A percentile compares a stretch with the other conserved stretches of the same genome.
These are phyloP conservation scores for Agriopis marginaria DNA, from an alignment of 2,888 invertebrate species.

Conservation along the genomic window DNA sequence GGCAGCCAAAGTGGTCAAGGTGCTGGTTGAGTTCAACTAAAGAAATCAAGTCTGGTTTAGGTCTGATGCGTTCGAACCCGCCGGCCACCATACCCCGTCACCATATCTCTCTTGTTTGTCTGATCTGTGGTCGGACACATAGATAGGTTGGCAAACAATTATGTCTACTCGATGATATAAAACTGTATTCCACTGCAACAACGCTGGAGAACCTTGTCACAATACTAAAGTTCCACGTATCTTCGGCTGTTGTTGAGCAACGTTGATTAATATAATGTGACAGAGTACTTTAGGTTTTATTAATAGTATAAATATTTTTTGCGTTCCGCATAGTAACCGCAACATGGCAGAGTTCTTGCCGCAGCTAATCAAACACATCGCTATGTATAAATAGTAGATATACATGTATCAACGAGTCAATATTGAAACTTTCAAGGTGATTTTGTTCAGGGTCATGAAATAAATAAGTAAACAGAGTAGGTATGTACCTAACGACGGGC, in stretches of 20 bases:
- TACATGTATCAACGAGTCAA: constrained; percentile 1
- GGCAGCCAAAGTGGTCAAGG: too few species aligned
- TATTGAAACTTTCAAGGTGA: constrained; percentile 8
- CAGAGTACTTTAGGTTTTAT: neutral
- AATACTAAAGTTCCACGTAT: neutral
- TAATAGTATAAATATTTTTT: constrained; percentile 20
- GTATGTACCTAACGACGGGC: neutral
- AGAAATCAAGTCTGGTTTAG: too few species aligned
- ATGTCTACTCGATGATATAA: constrained; percentile 30
- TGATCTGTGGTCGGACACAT: too few species aligned
- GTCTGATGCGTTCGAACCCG: too few species aligned
- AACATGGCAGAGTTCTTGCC: constrained; percentile 23
- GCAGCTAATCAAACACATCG: constrained; percentile 20
- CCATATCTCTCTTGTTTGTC: too few species aligned
- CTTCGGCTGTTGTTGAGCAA: neutral
- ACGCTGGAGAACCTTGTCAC: constrained; percentile 2
- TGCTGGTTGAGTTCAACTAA: too few species aligned
- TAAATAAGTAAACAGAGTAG: neutral
- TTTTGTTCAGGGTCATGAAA: constrained; percentile 1
- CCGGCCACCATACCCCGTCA: too few species aligned
- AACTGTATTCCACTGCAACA: neutral
- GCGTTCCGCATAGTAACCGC: constrained; percentile 25
- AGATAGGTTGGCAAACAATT: constrained; percentile 29
- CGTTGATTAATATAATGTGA: neutral
- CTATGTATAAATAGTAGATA: neutral